Percentiles rank a stretch among this genome's conserved stretches.
phyloP scores from a whole-genome alignment of 1,140 invertebrate species.

The Hesperophylax magnus region DNA sequence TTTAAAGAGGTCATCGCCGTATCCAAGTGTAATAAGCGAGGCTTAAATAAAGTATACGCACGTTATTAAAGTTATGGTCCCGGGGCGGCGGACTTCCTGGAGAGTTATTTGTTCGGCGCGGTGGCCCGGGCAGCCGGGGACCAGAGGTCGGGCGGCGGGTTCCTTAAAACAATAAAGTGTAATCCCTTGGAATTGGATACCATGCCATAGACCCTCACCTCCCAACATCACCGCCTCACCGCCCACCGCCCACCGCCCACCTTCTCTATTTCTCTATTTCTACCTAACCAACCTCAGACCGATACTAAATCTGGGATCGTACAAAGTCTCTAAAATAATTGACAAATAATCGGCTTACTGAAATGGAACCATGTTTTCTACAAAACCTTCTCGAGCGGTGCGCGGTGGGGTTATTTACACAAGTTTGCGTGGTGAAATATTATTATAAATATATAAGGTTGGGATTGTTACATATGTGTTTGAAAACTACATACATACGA shows the following conservation, averaged over 20 bases:
- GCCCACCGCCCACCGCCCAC: no score
- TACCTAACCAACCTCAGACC: constrained; percentile 5
- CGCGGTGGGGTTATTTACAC: no score
- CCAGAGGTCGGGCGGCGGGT: no score
- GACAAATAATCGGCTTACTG: constrained; percentile 26
- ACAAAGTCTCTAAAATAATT: constrained; percentile 24
- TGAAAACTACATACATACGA: no score
- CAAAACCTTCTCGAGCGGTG: no score
- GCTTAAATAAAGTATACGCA: constrained; percentile 26
- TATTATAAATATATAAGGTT: no score
- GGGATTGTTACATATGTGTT: no score
- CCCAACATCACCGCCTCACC: no score
- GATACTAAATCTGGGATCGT: constrained; percentile 15
- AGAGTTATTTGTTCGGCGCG: constrained; percentile 28
- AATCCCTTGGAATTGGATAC: constrained; percentile 25
- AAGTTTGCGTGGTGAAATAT: no score
- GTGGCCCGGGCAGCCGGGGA: not conserved
- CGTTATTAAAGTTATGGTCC: constrained; percentile 21
- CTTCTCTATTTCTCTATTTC: no score
- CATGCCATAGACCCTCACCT: no score
- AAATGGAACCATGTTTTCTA: constrained; percentile 4
- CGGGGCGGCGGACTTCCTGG: not conserved
- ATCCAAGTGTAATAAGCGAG: not conserved
- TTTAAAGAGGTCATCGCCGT: no score
- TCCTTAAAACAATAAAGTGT: constrained; percentile 25